phyloP scores from a whole-genome alignment of 2,113 vertebrate species.

The Chelonoidis abingdonii region DNA sequence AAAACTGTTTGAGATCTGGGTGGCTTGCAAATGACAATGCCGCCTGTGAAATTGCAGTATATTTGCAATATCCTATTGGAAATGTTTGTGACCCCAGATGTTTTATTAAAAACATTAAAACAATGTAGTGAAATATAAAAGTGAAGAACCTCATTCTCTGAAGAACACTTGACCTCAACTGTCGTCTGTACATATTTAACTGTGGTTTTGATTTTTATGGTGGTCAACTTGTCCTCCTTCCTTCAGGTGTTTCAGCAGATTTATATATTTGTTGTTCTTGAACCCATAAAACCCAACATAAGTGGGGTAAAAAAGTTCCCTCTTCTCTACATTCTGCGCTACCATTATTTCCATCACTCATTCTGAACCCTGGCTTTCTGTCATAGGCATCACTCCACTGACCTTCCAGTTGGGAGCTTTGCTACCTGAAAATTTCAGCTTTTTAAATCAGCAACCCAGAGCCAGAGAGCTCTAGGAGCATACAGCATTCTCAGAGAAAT shows the following conservation, averaged over 20 bases:
- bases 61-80: background rate
- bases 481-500: background rate
- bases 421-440: background rate
- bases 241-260: too few species aligned
- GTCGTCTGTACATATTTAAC: background rate
- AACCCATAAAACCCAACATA: fast-evolving
- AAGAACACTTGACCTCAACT: background rate
- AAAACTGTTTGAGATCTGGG: background rate
- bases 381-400: fast-evolving
- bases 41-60: background rate
- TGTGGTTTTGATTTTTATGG: background rate
- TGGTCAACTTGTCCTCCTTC: too few species aligned
- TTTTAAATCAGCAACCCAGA: fast-evolving
- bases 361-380: fast-evolving
- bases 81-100: background rate
- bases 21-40: background rate
- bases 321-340: background rate
- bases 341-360: background rate
- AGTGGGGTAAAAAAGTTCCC: background rate
- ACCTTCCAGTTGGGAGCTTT: background rate
- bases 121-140: fast-evolving
- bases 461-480: background rate
- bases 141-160: background rate
- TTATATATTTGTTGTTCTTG: background rate
- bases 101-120: background rate